Percentiles rank a stretch among this genome's conserved stretches.
Conservation (phyloP, 2,113 vertebrate genomes). For the Lasiurus borealis region DNA sequence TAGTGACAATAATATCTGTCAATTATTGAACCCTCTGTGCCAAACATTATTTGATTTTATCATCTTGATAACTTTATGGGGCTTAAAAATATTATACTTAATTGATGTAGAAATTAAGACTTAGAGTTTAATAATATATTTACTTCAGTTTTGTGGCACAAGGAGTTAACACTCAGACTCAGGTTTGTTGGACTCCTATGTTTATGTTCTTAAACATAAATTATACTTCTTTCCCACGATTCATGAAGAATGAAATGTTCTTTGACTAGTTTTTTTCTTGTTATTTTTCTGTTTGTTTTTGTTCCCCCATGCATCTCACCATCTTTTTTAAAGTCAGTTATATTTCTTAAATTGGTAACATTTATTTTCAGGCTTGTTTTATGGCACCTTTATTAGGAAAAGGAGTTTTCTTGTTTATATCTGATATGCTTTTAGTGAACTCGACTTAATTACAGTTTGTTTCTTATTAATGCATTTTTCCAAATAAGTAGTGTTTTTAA, state of each 20-base stretch:
- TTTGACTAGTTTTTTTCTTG: not conserved
- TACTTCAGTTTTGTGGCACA: slow-evolving; percentile 34
- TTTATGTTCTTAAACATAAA: slow-evolving; percentile 10
- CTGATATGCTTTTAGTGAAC: not conserved
- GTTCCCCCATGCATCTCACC: not conserved
- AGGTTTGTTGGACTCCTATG: slow-evolving; percentile 34
- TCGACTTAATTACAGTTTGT: not conserved
- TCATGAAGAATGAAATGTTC: slow-evolving; percentile 24
- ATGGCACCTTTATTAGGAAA: not conserved
- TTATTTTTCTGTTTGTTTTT: not conserved
- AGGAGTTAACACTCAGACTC: not conserved
- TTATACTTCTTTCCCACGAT: not conserved
- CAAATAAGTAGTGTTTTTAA: not conserved
- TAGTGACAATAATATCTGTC: not conserved
- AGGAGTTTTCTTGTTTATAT: slow-evolving; percentile 40
- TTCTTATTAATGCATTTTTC: not conserved
- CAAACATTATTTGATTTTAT: slow-evolving; percentile 13
- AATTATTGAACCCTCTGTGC: not conserved
- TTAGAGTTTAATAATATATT: slow-evolving; percentile 9
- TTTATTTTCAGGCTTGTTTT: slow-evolving; percentile 45
- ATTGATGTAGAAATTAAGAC: not conserved
- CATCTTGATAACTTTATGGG: slow-evolving; percentile 19
- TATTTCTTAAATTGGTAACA: slow-evolving; percentile 17
- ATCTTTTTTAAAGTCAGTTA: not conserved
- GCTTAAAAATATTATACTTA: slow-evolving; percentile 18